Evolutionary conservation across 2,113 vertebrate species (phyloP), one percentile per base, ranked within the genome.

Genomic region (Phalacrocorax carbo): DNA sequence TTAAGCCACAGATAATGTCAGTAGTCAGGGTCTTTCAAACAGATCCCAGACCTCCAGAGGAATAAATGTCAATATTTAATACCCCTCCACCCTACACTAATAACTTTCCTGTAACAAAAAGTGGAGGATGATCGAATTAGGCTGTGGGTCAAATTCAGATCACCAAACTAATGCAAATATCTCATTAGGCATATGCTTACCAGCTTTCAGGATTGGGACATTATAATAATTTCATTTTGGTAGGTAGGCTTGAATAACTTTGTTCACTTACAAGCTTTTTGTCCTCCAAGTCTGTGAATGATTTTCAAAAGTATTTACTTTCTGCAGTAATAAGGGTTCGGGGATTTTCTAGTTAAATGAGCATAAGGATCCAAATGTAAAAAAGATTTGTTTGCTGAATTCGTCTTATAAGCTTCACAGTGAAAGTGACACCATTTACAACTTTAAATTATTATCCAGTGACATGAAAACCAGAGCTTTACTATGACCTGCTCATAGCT

Each of bases 11-110:
- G 21, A 51, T 71, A 75, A 58, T 62, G 48, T 55, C 69, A 84
- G 49, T 21, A 86, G 27, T n/a, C 51, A 60, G 30, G 46, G 72
- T 94, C 55, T 94, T 75, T 62, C 64, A 94, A 87, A 90, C 23
- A 36, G 51, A 91, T 91, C 51, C 22, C 38, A 87, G 69, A 42
- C 12, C 38, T 82, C 65, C 61, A 82, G 48, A 82, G 69, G 66
- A 79, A 64, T 51, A 82, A 87, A 90, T 38, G n/a, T 55, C 8
- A 2, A 58, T 91, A 87, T 76, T 82, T 29, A 54, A 94, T 42
- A 68, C 32, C 9, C 11, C 9, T 87, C 64, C 19, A 44, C 75
- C 48, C 57, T 48, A 60, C 40, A 23, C 42, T 48, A 76, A 68
- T 71, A 82, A n/a, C 79, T 90, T 84, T 85, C 44, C 48, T 68